phyloP scores from a whole-genome alignment of 2,797 vertebrate species.

The Scyliorhinus canicula region DNA sequence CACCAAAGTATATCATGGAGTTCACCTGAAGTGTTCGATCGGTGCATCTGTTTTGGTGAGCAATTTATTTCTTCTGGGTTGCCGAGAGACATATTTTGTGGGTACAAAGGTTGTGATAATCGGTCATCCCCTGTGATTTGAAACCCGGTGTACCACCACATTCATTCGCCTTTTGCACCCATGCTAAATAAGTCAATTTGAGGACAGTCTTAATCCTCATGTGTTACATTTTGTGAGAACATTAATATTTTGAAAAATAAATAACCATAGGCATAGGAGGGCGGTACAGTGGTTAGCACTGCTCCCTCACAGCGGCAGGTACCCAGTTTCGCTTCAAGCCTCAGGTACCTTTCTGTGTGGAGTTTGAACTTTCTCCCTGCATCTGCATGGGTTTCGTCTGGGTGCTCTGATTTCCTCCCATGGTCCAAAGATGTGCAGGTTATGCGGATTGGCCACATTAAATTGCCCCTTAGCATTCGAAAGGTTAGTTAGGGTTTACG shows the following conservation, averaged over 20 bases:
- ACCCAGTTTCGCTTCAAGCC: no score
- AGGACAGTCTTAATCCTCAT: not conserved
- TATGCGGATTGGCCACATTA: no score
- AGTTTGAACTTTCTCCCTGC: no score
- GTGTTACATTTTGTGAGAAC: not conserved
- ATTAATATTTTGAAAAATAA: not conserved
- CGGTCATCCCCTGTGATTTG: not conserved
- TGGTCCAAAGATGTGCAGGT: no score
- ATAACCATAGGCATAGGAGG: not conserved
- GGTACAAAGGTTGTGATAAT: slow-evolving; percentile 8
- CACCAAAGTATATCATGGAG: no score
- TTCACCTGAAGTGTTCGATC: not conserved
- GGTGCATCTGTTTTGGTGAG: not conserved
- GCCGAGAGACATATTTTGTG: not conserved
- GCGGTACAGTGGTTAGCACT: no score
- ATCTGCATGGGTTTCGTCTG: no score
- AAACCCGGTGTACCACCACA: not conserved
- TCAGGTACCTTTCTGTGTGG: no score
- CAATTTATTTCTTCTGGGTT: not conserved
- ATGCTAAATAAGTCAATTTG: not conserved
- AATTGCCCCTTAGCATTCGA: no score
- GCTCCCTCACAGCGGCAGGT: no score
- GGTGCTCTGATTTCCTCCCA: no score
- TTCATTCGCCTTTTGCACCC: not conserved
- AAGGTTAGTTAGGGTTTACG: no score